phyloP scores from a whole-genome alignment of 92 coral and sea anemone genomes.

The Meandrina meandrites region DNA sequence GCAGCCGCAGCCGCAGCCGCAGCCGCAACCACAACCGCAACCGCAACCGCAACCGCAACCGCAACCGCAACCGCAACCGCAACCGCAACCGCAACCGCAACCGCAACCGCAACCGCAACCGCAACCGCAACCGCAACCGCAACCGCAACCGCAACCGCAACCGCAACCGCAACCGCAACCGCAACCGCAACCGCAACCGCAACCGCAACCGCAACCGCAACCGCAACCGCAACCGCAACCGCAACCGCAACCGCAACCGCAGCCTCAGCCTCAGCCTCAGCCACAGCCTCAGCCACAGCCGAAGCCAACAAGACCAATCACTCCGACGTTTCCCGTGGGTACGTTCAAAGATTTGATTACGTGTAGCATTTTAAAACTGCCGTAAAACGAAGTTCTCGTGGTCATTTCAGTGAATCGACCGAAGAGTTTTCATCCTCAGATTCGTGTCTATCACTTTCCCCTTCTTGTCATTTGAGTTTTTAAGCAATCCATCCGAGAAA shows the following conservation, averaged over 20 bases:
- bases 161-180: conserved; percentile 5
- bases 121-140: not conserved
- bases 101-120: conserved; percentile 1
- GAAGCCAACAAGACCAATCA: conserved; percentile 3
- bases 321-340: conserved; percentile 38
- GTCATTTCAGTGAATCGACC: no score
- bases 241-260: not conserved
- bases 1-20: not conserved
- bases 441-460: no score
- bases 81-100: conserved; percentile 6
- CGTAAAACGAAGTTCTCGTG: no score
- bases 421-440: no score
- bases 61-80: conserved; percentile 20
- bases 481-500: no score
- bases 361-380: no score
- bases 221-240: no score
- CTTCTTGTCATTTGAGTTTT: no score
- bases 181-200: not conserved
- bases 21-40: not conserved
- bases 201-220: not conserved
- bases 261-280: not conserved
- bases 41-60: not conserved
- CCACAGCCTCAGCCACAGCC: conserved; percentile 1
- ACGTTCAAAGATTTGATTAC: not conserved
- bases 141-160: conserved; percentile 5